Base-by-base conservation (phyloP, 1,140 invertebrate genomes). In the Anthonomus grandis region DNA sequence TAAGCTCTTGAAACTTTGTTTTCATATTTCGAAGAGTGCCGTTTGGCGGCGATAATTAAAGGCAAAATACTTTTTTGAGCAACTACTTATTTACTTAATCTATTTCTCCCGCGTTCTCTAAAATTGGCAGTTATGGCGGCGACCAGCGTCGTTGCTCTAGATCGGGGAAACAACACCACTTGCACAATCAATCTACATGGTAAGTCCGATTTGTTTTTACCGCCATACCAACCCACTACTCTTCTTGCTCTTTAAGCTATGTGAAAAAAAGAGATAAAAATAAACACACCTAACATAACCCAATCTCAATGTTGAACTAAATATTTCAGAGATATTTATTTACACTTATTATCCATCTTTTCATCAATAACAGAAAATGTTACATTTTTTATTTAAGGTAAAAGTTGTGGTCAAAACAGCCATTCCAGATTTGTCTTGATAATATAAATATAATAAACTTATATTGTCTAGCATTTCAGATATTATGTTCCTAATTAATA, bases 121-220 rank as follows among this genome's bases (percentile, higher is more conserved):
- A 58, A 39, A 57, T 46, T 44, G 15, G 34, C 12, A 24, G 56
- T 45, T 48, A 81, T 79, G 85, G 88, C 85, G 68, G 86, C 89
- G 80, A 93, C 90, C 64, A 91, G 89, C 83, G 91, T 93, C 77
- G 90, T 93, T 73, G 88, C 93, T 70, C 83, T 94, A 70, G 91
- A 94, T 79, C 86, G 91, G 76, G 91, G 91, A 75, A 94, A 94
- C 79, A 94, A 94, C 81, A 94, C 91, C 75, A 93, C 91, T 73
- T 93, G 90, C 79, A 93, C 91, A 69, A 90, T 94, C 75, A 93
- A 94, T 82, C 83, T 93, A 79, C 91, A 93, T 79, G 89, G 90
- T 92, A 83, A 86, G 85, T 79, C 59, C 65, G 8, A 48, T 21
- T 19, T 9, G 19, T 49, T 57, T 57, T 57, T 57, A 27, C 48